Evolutionary conservation across 2,888 invertebrate genomes (phyloP).

Genomic region (Erebia epiphron): DNA sequence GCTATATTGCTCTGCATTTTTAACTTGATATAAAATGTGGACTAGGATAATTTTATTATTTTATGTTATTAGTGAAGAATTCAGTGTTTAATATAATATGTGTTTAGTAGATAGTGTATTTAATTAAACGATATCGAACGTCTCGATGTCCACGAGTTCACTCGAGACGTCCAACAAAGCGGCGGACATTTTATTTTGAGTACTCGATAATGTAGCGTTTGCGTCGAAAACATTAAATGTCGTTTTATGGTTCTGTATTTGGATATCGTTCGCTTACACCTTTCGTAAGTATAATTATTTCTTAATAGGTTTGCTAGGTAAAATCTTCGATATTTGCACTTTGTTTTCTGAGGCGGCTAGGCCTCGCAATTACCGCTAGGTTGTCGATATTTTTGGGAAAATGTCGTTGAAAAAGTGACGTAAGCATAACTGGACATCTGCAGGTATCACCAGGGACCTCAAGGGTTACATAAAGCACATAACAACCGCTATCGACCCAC

Average conservation of each 20-base stretch:
- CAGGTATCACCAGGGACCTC: constrained; percentile 54
- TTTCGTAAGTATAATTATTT: constrained; percentile 76
- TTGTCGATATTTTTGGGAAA: constrained; percentile 72
- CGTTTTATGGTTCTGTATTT: constrained; percentile 80
- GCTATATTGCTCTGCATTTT: constrained; percentile 72
- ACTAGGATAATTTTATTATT: constrained; percentile 66
- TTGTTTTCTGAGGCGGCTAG: constrained; percentile 61
- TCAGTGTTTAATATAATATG: constrained; percentile 70
- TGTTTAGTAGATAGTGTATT: constrained; percentile 68
- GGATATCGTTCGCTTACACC: constrained; percentile 80
- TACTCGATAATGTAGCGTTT: constrained; percentile 83
- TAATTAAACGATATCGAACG: constrained; percentile 74
- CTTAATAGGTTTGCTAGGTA: constrained; percentile 53
- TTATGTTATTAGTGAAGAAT: constrained; percentile 67
- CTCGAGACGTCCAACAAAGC: constrained; percentile 83
- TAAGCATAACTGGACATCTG: constrained; percentile 68
- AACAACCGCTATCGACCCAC: constrained; percentile 73
- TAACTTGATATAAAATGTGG: constrained; percentile 74
- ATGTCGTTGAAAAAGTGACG: constrained; percentile 74
- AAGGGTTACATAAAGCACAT: constrained; percentile 54
- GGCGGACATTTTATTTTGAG: constrained; percentile 84
- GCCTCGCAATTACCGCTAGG: constrained; percentile 66
- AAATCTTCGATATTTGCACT: constrained; percentile 55
- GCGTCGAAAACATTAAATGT: constrained; percentile 81
- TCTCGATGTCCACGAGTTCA: constrained; percentile 83